Evolutionary conservation across 2,113 vertebrate genomes (phyloP), one percentile per base, ranked within the genome.

Genomic region (Nothocercus julius): DNA sequence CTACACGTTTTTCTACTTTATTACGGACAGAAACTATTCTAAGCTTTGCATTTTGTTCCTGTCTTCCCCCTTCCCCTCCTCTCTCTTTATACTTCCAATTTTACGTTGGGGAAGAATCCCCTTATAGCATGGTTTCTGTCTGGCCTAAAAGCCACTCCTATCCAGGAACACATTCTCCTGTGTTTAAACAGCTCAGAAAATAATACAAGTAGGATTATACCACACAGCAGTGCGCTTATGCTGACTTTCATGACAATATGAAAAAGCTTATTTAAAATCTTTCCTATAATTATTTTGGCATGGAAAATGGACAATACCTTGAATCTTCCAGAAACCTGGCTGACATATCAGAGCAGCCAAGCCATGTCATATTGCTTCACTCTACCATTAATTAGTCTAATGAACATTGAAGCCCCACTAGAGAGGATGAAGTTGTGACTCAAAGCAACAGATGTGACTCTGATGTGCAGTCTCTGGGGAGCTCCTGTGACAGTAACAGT

Each of bases 361-460:
- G 38, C 36, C 66, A 94, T 84, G 85, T 76, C 47, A 79, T 15
- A 66, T 5, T 82, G 82, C 73, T 87, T 82, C 64, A 69, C 22
- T 82, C 7, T 2, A 88, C 42, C 76, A 72, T 86, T 94, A 94
- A 96, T 94, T 94, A 96, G 66, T 64, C 66, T 84, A 97, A 96
- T 82, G 92, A 96, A 93, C 80, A 86, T 49, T 66, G 80, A 91
- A 88, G 83, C 62, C 22, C 36, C 44, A 76, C 3, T 34, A 78
- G 47, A 86, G 25, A 84, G 34, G 62, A 92, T 72, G 73, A 84
- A 95, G 87, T 5, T 89, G 89, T 94, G 92, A 89, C 81, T 96
- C 84, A 95, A 47, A 92, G 81, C 58, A 88, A 58, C 93, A 97
- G 96, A 94, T 93, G 95, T 73, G 90, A 72, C 45, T 91, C 69